phyloP scores from a whole-genome alignment of 2,113 vertebrate species.

The Phrynocephalus versicolor region DNA sequence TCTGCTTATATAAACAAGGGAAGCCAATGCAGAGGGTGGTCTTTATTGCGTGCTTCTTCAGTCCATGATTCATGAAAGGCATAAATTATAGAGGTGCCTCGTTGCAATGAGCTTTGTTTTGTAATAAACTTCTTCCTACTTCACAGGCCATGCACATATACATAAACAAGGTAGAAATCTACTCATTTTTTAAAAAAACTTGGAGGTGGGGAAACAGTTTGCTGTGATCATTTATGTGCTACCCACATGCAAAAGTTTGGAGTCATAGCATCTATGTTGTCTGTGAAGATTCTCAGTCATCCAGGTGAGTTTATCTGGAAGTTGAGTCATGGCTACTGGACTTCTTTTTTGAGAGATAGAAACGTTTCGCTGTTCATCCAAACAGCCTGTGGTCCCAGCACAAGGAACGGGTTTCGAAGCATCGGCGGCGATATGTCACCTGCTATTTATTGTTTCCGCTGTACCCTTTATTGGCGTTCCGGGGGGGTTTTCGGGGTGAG shows the following conservation, averaged over 20 bases:
- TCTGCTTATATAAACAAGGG: not conserved
- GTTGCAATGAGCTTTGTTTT: not conserved
- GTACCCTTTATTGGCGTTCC: too few relatives aligned
- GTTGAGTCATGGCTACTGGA: too few relatives aligned
- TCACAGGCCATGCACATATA: conserved; percentile 16
- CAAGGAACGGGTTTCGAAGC: too few relatives aligned
- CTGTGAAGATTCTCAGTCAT: too few relatives aligned
- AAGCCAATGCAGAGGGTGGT: not conserved
- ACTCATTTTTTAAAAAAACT: conserved; percentile 17
- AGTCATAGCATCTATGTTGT: conserved; percentile 22
- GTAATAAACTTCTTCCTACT: conserved; percentile 36
- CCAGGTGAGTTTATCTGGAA: too few relatives aligned
- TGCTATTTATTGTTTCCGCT: too few relatives aligned
- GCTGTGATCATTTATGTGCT: conserved; percentile 45
- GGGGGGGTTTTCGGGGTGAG: too few relatives aligned
- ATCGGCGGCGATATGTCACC: too few relatives aligned
- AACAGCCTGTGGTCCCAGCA: too few relatives aligned
- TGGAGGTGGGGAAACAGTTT: conserved; percentile 29
- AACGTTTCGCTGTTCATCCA: too few relatives aligned
- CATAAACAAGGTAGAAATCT: conserved; percentile 26
- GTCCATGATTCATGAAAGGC: not conserved
- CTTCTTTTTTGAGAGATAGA: too few relatives aligned
- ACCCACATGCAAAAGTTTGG: not conserved
- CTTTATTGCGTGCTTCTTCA: not conserved
- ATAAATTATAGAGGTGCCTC: conserved; percentile 15